Conservation (phyloP, 2,113 vertebrate species). For the Phrynosoma platyrhinos region DNA sequence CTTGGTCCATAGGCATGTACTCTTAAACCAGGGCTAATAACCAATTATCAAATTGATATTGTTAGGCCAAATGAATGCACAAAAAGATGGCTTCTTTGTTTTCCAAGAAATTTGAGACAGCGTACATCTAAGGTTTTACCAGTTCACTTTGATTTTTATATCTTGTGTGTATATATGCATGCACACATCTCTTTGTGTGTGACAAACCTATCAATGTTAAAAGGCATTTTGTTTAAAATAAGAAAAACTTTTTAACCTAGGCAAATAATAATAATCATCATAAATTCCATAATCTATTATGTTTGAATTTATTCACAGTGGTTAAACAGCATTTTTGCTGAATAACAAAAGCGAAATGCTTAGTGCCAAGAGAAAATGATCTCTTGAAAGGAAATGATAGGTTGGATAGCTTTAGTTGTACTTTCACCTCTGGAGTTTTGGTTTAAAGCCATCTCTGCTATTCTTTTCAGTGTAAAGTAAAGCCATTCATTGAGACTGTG, state of each 20-base stretch:
- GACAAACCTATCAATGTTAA: slow-evolving; percentile 11
- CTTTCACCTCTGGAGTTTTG: slow-evolving; percentile 52
- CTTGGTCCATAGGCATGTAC: neutral
- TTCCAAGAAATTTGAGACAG: slow-evolving; percentile 32
- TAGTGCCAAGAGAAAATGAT: slow-evolving; percentile 52
- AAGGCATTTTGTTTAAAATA: slow-evolving; percentile 44
- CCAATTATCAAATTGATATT: neutral
- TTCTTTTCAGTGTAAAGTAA: slow-evolving; percentile 41
- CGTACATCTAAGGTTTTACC: slow-evolving; percentile 41
- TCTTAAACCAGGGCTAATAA: accelerated
- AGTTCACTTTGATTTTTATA: slow-evolving; percentile 27
- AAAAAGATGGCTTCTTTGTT: slow-evolving; percentile 21
- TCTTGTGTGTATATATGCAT: neutral
- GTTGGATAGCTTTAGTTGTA: slow-evolving; percentile 33
- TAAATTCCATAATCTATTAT: slow-evolving; percentile 40
- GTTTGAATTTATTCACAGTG: slow-evolving; percentile 40
- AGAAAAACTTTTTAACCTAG: slow-evolving; percentile 2
- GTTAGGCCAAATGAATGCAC: neutral
- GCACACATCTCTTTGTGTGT: neutral
- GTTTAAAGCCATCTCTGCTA: slow-evolving; percentile 53
- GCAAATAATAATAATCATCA: slow-evolving; percentile 27
- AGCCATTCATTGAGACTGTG: slow-evolving; percentile 41
- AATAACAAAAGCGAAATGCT: slow-evolving; percentile 56
- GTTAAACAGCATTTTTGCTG: slow-evolving; percentile 53
- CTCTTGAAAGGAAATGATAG: slow-evolving; percentile 61